These are phyloP conservation scores for Hycleus phaleratus DNA, from an alignment of 1,140 invertebrate genomes.

Conservation along the genomic window DNA sequence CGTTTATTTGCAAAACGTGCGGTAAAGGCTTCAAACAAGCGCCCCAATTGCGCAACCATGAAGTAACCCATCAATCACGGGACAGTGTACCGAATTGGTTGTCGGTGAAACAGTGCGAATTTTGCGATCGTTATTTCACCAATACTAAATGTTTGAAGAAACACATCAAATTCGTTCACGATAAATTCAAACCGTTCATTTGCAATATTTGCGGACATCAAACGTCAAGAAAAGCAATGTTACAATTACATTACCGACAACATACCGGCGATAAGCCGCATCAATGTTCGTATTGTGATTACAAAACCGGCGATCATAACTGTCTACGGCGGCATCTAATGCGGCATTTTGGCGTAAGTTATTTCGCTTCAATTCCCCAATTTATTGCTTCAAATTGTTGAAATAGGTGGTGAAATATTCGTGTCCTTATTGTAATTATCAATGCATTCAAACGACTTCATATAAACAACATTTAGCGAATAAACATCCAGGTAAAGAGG, in stretches of 20 bases:
- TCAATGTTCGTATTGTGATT: conserved; percentile 56
- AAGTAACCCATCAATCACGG: conserved; percentile 48
- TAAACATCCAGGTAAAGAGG: conserved; percentile 52
- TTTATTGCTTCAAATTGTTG: neutral
- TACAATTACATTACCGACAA: conserved; percentile 49
- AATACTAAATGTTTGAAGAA: conserved; percentile 68
- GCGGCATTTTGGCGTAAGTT: conserved; percentile 58
- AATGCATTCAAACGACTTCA: conserved; percentile 58
- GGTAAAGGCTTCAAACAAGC: conserved; percentile 57
- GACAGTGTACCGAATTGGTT: conserved; percentile 49
- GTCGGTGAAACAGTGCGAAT: conserved; percentile 58
- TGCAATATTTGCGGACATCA: conserved; percentile 71
- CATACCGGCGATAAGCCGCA: conserved; percentile 73
- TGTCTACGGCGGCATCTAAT: conserved; percentile 64
- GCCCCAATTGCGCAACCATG: conserved; percentile 55
- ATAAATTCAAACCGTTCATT: conserved; percentile 66
- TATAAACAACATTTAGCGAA: conserved; percentile 59
- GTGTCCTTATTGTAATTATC: conserved; percentile 61
- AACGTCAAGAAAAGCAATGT: conserved; percentile 57
- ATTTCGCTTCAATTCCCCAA: neutral
- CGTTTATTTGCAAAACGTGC: conserved; percentile 53
- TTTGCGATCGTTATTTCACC: conserved; percentile 61
- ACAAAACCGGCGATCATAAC: conserved; percentile 64
- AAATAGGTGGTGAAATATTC: conserved; percentile 44
- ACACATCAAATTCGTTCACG: conserved; percentile 70